These are phyloP conservation scores for Kuschelorhynchus macadamiae DNA, from an alignment of 2,888 invertebrate species.

Conservation along the genomic window DNA sequence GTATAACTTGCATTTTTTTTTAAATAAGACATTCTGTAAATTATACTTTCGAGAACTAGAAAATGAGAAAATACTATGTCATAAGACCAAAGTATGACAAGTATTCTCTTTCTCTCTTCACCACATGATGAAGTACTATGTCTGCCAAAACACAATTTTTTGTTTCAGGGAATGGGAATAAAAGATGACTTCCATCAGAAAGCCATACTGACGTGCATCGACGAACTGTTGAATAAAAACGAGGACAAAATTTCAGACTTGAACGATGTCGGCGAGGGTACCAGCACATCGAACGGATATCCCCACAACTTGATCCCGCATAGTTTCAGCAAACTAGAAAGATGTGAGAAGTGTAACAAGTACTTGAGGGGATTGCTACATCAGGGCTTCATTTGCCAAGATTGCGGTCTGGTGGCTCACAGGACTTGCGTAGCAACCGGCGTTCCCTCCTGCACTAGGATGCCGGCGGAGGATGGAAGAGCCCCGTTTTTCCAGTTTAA, in stretches of 20 bases:
- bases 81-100: no score
- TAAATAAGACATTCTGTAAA: no score
- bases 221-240: constrained; percentile 72
- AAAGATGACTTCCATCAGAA: constrained; percentile 82
- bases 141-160: no score
- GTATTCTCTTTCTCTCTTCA: no score
- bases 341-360: constrained; percentile 82
- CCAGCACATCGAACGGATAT: constrained; percentile 41
- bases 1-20: no score
- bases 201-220: constrained; percentile 77
- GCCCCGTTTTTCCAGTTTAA: constrained; percentile 62
- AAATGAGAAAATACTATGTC: no score
- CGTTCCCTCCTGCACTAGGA: constrained; percentile 69
- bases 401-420: constrained; percentile 81
- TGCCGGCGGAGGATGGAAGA: constrained; percentile 59
- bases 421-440: constrained; percentile 78
- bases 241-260: constrained; percentile 56
- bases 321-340: constrained; percentile 78
- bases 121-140: no score
- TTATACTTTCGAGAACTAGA: no score
- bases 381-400: constrained; percentile 81
- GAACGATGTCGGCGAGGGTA: constrained; percentile 36
- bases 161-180: constrained; percentile 79
- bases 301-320: constrained; percentile 73
- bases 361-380: constrained; percentile 79